Base-by-base conservation (phyloP, 2,113 vertebrate species). In the Murina feae region DNA sequence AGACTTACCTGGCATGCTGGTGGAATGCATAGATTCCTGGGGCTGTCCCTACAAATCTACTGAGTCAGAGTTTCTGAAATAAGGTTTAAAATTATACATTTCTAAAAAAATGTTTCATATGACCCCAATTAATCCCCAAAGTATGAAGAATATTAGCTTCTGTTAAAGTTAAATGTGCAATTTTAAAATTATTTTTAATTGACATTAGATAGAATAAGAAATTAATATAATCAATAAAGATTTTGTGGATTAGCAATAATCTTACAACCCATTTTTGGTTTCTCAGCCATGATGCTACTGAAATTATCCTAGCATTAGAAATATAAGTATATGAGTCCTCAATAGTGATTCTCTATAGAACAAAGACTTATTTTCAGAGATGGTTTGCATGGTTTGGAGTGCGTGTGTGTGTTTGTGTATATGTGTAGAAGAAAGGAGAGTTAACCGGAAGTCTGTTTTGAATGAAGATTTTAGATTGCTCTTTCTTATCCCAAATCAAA, bases 231-330 rank as follows among this genome's bases (percentile, higher is more conserved):
- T 53, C 4, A 84, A 71, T 79, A 75, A 82, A 35, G 16, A 89
- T 90, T 86, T 92, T 42, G 78, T 69, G 76, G 14, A 71, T 89
- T 58, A 63, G 8, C 28, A 86, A 71, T 71, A 86, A 58, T 16
- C 28, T 35, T 84, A 25, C 18, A 91, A 53, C 30, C 47, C 9
- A 84, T 76, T 90, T 93, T 91, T 96, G 76, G 13, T 65, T 95
- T 78, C 12, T 93, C 14, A 58, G 10, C 28, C 16, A n/a, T 51
- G 58, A 76, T 51, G 12, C 47, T 85, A 85, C 66, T 63, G 25
- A 81, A 25, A 68, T 84, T 68, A 63, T 71, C 37, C 32, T 71
- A 32, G 18, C 17, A 65, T 81, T 78, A 90, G 39, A 88, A 89
- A 91, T 83, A 2, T 84, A 47, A 94, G 9, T 35, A 6, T 18